phyloP scores from a whole-genome alignment of 2,797 vertebrate species.

The Betta splendens region DNA sequence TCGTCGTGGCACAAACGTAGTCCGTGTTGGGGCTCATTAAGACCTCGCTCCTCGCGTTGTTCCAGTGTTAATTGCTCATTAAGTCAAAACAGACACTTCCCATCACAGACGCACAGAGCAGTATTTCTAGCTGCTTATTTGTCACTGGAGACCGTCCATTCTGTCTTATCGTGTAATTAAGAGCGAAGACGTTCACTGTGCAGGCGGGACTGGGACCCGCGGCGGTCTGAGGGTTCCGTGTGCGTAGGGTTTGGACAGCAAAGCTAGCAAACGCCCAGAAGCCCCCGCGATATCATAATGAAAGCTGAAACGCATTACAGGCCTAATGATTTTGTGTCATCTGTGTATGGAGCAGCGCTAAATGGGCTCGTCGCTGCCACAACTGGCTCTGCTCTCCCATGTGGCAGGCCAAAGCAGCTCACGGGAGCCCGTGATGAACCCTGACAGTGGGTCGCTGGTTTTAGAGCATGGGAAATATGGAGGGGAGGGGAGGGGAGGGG shows the following conservation, averaged over 20 bases:
- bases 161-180: not conserved
- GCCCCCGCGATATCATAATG: not conserved
- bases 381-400: too few relatives aligned
- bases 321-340: constrained; percentile 5
- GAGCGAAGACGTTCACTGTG: constrained; percentile 11
- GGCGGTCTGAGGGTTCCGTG: constrained; percentile 17
- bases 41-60: constrained; percentile 16
- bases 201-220: not conserved
- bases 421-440: constrained; percentile 8
- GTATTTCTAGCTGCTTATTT: constrained; percentile 6
- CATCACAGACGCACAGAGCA: constrained; percentile 4
- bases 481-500: not conserved
- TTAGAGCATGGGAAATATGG: constrained; percentile 4
- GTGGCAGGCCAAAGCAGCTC: not conserved
- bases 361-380: not conserved
- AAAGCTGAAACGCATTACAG: not conserved
- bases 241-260: not conserved
- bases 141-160: constrained; percentile 7
- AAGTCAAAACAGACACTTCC: constrained; percentile 14
- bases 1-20: constrained; percentile 16
- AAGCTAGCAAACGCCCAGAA: not conserved
- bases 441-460: constrained; percentile 6
- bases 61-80: constrained; percentile 40
- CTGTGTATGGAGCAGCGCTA: constrained; percentile 1
- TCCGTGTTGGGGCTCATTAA: constrained; percentile 34